These are phyloP conservation scores for Okapia johnstoni DNA, from an alignment of 2,113 vertebrate species.

Conservation along the genomic window DNA sequence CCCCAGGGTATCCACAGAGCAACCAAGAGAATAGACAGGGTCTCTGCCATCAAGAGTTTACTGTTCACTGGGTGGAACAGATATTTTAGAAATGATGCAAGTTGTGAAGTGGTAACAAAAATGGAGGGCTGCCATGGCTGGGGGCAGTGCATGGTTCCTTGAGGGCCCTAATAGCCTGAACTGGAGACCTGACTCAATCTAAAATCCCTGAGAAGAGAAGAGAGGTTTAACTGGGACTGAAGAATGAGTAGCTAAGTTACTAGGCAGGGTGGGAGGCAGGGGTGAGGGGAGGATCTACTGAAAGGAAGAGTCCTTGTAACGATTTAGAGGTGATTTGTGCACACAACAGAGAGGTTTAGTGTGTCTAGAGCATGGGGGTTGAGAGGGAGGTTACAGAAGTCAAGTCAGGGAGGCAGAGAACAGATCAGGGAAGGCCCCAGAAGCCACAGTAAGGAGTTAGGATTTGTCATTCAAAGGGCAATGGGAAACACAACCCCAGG, in stretches of 20 bases:
- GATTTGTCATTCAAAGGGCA: background rate
- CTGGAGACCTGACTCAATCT: background rate
- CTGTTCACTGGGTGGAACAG: background rate
- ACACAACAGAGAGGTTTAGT: background rate
- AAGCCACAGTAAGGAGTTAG: background rate
- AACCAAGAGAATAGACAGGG: background rate
- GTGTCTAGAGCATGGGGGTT: background rate
- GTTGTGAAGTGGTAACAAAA: background rate
- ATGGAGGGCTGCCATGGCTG: background rate
- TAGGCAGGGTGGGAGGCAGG: background rate
- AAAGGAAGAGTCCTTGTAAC: background rate
- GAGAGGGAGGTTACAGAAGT: background rate
- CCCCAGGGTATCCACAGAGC: background rate
- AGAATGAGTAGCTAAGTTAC: background rate
- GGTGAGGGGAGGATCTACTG: fast-evolving
- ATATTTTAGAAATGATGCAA: background rate
- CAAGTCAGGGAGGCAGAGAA: background rate
- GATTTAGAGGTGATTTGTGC: background rate
- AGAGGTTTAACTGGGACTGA: background rate
- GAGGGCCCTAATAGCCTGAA: background rate
- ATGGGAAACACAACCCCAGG: background rate
- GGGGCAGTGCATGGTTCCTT: background rate
- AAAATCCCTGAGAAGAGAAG: background rate
- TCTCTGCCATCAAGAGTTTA: background rate
- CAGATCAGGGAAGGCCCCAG: background rate